A percentile compares a stretch with the other conserved stretches of the same genome.
Conservation (phyloP, 30 jellyfish, hydroid and myxozoan genomes). For the Nemopilema nomurai region DNA sequence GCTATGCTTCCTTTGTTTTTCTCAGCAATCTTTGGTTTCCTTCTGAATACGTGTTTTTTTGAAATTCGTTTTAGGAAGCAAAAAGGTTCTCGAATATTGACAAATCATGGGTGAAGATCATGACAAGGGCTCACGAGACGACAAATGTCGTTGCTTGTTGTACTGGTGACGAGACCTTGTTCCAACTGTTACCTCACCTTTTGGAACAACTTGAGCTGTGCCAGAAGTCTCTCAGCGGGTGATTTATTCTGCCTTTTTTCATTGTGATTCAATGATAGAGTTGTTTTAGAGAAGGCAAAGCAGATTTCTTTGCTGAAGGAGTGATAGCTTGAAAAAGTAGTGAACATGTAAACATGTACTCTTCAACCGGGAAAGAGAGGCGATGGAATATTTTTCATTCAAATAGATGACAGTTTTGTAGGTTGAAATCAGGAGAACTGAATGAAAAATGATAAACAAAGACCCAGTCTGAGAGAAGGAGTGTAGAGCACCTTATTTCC, state of each 20-base stretch:
- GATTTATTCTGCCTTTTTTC: background rate
- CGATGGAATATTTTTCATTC: too few relatives aligned
- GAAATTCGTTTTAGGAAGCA: slow-evolving; percentile 57
- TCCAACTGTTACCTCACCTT: slow-evolving; percentile 79
- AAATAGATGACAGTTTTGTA: background rate
- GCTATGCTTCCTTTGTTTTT: too few relatives aligned
- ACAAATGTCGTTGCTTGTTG: slow-evolving; percentile 84
- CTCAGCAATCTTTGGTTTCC: background rate
- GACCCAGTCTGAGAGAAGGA: too few relatives aligned
- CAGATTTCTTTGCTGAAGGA: too few relatives aligned
- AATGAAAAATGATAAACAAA: too few relatives aligned
- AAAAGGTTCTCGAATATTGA: slow-evolving; percentile 78
- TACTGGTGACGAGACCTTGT: slow-evolving; percentile 82
- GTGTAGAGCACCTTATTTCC: too few relatives aligned
- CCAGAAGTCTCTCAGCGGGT: slow-evolving; percentile 88
- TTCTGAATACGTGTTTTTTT: background rate
- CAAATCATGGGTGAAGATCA: slow-evolving; percentile 84
- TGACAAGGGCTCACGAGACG: slow-evolving; percentile 88
- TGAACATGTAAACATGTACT: too few relatives aligned
- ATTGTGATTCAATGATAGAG: too few relatives aligned
- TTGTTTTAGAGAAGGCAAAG: too few relatives aligned
- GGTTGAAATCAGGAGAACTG: background rate
- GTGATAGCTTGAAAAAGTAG: too few relatives aligned
- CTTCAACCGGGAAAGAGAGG: too few relatives aligned
- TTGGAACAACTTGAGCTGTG: slow-evolving; percentile 81